A percentile compares a stretch with the other conserved stretches of the same genome.
phyloP scores from a whole-genome alignment of 2,888 invertebrate species.

The Andricus quercusramuli region DNA sequence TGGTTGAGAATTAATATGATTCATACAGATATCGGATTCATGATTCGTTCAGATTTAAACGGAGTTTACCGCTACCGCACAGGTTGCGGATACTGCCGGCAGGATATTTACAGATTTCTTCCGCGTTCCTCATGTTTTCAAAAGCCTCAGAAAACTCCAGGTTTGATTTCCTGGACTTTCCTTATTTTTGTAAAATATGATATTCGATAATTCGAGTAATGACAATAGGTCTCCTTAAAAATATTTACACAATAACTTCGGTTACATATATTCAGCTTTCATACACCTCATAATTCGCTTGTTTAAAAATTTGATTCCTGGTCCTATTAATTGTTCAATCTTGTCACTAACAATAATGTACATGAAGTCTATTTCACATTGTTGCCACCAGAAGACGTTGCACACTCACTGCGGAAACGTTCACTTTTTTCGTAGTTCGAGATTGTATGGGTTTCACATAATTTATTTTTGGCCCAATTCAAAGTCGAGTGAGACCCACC shows the following conservation, averaged over 20 bases:
- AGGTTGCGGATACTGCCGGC: background rate
- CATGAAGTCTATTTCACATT: conserved; percentile 3
- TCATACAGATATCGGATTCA: background rate
- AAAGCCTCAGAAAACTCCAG: background rate
- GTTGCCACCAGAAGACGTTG: conserved; percentile 34
- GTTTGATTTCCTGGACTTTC: background rate
- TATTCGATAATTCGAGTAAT: background rate
- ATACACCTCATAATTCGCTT: background rate
- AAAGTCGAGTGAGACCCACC: background rate
- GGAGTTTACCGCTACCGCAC: background rate
- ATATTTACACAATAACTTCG: conserved; percentile 28
- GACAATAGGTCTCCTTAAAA: background rate
- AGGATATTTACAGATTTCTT: no score
- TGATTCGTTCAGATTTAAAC: background rate
- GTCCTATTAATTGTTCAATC: conserved; percentile 22
- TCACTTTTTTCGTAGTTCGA: conserved; percentile 20
- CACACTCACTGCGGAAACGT: conserved; percentile 40
- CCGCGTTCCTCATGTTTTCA: background rate
- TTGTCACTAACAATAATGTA: conserved; percentile 23
- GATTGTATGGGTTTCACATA: background rate
- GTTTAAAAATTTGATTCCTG: conserved; percentile 24
- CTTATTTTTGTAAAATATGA: background rate
- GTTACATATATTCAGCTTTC: background rate
- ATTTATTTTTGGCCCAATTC: background rate
- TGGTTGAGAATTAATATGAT: no score